phyloP scores from a whole-genome alignment of 1,140 invertebrate species.

The Periplaneta americana region DNA sequence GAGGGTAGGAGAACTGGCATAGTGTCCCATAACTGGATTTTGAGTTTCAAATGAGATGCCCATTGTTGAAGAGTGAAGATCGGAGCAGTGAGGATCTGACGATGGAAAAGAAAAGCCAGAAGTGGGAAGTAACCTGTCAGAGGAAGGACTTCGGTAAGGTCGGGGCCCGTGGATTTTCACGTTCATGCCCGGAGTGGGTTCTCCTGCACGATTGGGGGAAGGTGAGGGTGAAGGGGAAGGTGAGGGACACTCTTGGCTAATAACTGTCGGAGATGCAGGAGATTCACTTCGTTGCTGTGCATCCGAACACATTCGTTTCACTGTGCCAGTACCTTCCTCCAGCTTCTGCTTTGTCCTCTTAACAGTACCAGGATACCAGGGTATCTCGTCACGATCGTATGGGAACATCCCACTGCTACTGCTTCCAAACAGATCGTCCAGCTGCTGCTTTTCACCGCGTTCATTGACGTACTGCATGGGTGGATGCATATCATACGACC shows the following conservation, averaged over 20 bases:
- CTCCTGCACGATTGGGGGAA: background rate
- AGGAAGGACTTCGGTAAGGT: constrained; percentile 10
- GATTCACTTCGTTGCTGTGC: constrained; percentile 20
- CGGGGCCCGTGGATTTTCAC: constrained; percentile 11
- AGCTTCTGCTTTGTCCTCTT: constrained; percentile 67
- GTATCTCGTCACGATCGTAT: constrained; percentile 57
- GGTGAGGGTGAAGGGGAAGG: background rate
- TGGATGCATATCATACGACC: constrained; percentile 57
- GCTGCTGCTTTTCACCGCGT: constrained; percentile 30
- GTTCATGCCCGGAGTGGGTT: background rate
- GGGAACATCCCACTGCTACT: constrained; percentile 42
- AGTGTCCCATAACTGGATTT: constrained; percentile 35
- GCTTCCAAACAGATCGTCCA: constrained; percentile 24
- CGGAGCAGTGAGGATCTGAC: background rate
- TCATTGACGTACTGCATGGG: constrained; percentile 24
- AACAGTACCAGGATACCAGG: constrained; percentile 58
- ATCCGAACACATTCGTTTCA: constrained; percentile 47
- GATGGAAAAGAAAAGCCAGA: constrained; percentile 8
- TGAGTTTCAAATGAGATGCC: constrained; percentile 28
- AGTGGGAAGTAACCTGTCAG: constrained; percentile 3
- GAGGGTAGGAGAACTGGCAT: constrained; percentile 33
- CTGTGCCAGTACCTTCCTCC: constrained; percentile 48
- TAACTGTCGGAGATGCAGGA: background rate
- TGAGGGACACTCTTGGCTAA: background rate
- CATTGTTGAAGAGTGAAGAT: background rate